Base-by-base conservation (phyloP, 2,113 vertebrate species). In the Cacatua alba region DNA sequence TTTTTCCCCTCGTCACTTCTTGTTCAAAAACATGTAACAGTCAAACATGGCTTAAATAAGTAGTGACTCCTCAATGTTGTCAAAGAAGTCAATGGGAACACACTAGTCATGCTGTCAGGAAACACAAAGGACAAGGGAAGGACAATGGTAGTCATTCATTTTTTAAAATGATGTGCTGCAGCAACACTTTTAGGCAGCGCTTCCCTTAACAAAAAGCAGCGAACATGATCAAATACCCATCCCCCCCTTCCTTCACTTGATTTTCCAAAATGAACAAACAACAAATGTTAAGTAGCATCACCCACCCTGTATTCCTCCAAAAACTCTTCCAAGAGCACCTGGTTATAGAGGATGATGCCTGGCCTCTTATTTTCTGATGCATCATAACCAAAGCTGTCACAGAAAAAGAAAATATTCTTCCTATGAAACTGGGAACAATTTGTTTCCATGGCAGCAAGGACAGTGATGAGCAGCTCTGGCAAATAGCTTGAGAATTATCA, bases 401-500 rank as follows among this genome's bases (percentile, higher is more conserved):
- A 11, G 68, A 78, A 86, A 82, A 77, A 86, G 51, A 88, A 92
- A 90, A 88, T 62, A 91, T 57, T 91, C 92, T 81, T 86, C 52
- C 69, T 62, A 57, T 94, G 86, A 93, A 94, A 77, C 70, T 49
- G 31, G 39, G 79, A 96, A 84, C 68, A 90, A 94, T 95, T 93
- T 93, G 95, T 97, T 97, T 95, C 95, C 88, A 97, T 95, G 82
- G 92, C 80, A 96, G 92, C 94, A 75, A 46, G 33, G 71, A 88
- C 48, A 92, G 37, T 77, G 92, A 96, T 90, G 87, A 96, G 88
- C 83, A 94, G 82, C 52, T 68, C n/a, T 7, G 71, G 92, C 80
- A 91, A 93, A 90, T 3, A 91, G 65, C 74, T 89, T 9, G n/a
- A 90, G 63, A 90, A 94, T 93, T 91, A 95, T 88, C 71, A 92